Evolutionary conservation across 2,113 vertebrate species (phyloP), one percentile per base, ranked within the genome.

Genomic region (Notothenia coriiceps): DNA sequence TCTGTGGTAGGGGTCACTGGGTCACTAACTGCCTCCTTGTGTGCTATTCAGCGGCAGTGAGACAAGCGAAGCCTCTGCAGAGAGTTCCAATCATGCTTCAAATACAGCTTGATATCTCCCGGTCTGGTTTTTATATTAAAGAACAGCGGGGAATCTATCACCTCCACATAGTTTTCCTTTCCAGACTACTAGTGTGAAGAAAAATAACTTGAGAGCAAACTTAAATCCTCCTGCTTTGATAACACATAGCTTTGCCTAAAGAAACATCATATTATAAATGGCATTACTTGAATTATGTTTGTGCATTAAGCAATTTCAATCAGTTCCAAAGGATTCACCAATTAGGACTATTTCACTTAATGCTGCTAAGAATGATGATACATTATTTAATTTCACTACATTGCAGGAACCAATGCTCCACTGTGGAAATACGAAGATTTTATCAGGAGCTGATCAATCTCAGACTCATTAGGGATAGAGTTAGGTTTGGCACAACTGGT

Each of bases 11-110:
- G 90, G 95, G 94, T 96, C 94, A 97, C 83, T 70, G 77, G 95
- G 95, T 97, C 96, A 97, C 93, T 92, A 96, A 96, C 95, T 89
- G 93, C 94, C 95, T 95, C 94, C 93, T 90, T 93, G 94, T 94
- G 92, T 94, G 91, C 91, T 93, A 91, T 93, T 95, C 93, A 91
- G 88, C 86, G 80, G 90, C 93, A 89, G 90, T 81, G 87, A 94
- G 93, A 95, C 92, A 92, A 90, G 86, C 74, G 70, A 80, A 84
- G 76, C 67, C 73, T 88, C 77, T 74, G 73, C 15, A 59, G 85
- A 89, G 84, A 87, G 78, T 78, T 84, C 90, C 63, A 87, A 81
- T 77, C 81, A 55, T 57, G 55, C 35, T 84, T 67, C 33, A 85
- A 74, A 89, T 78, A 77, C 66, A 85, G 80, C 78, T 70, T 55